Conservation (phyloP, 2,888 invertebrate genomes). For the Eilema sororculum region DNA sequence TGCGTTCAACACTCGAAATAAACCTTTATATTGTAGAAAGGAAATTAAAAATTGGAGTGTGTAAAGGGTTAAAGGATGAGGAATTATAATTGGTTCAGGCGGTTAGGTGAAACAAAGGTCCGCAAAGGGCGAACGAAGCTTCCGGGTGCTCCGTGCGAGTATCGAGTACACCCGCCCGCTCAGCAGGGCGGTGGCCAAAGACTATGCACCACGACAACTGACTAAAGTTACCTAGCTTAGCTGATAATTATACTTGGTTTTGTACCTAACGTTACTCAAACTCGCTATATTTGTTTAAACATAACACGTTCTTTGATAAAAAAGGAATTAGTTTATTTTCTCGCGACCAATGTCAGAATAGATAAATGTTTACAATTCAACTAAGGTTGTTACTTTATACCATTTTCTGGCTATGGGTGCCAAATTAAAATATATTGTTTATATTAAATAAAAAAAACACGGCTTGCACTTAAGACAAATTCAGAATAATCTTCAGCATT, state of each 20-base stretch:
- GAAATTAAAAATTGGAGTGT: slow-evolving; percentile 47
- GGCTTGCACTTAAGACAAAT: too few species aligned
- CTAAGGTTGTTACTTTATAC: too few species aligned
- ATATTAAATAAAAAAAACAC: too few species aligned
- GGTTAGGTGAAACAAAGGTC: slow-evolving; percentile 77
- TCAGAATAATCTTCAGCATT: too few species aligned
- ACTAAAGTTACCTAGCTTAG: slow-evolving; percentile 10
- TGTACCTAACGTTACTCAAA: background rate
- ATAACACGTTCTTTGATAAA: fast-evolving
- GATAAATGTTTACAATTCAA: too few species aligned
- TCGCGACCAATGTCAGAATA: too few species aligned
- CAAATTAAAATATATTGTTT: too few species aligned
- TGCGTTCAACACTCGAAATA: slow-evolving; percentile 12
- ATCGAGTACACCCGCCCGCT: slow-evolving; percentile 69
- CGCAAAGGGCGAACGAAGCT: slow-evolving; percentile 77
- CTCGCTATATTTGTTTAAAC: background rate
- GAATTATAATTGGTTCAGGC: slow-evolving; percentile 58
- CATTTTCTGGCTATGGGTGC: too few species aligned
- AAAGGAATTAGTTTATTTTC: too few species aligned
- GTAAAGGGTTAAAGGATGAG: slow-evolving; percentile 53
- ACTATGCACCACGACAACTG: slow-evolving; percentile 44
- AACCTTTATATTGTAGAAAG: slow-evolving; percentile 24
- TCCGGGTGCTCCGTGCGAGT: slow-evolving; percentile 61
- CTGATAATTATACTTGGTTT: background rate
- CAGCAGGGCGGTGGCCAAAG: slow-evolving; percentile 56